phyloP scores from a whole-genome alignment of 2,888 invertebrate genomes.

The Chymomyza caudatula region DNA sequence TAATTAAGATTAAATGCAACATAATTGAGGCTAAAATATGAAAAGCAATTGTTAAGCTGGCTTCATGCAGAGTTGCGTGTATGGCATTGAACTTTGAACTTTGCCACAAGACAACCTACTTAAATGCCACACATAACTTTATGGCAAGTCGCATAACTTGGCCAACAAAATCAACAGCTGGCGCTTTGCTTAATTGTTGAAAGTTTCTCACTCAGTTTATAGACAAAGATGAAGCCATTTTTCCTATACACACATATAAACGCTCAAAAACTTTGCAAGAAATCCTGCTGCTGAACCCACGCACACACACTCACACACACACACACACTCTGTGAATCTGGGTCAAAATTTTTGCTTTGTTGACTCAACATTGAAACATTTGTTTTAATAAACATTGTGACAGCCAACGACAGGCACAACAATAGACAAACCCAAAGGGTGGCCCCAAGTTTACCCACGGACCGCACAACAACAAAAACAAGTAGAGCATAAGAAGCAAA shows the following conservation, averaged over 20 bases:
- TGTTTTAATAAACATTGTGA: conserved; percentile 72
- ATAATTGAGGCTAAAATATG: not conserved
- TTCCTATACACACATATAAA: conserved; percentile 24
- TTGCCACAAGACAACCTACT: conserved; percentile 18
- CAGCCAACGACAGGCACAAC: conserved; percentile 53
- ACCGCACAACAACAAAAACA: not conserved
- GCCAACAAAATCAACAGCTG: conserved; percentile 4
- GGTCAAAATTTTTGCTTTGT: conserved; percentile 65
- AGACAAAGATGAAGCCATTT: conserved; percentile 64
- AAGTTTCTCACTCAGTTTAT: conserved; percentile 41
- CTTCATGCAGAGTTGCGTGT: not conserved
- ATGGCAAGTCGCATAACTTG: not conserved
- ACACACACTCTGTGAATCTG: conserved; percentile 33
- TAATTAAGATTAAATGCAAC: conserved; percentile 53
- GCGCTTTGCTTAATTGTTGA: conserved; percentile 53
- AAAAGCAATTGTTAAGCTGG: not conserved
- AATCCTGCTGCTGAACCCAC: not conserved
- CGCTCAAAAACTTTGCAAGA: not conserved
- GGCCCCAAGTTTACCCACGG: not conserved
- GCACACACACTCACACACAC: not conserved
- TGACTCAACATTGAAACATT: conserved; percentile 44
- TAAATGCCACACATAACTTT: conserved; percentile 13
- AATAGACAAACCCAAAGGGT: conserved; percentile 20
- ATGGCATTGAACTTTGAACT: conserved; percentile 54
- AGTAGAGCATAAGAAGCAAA: conserved; percentile 1